These are phyloP conservation scores for Tetramorium parvispinum DNA, from an alignment of 1,140 invertebrate species.

Conservation along the genomic window DNA sequence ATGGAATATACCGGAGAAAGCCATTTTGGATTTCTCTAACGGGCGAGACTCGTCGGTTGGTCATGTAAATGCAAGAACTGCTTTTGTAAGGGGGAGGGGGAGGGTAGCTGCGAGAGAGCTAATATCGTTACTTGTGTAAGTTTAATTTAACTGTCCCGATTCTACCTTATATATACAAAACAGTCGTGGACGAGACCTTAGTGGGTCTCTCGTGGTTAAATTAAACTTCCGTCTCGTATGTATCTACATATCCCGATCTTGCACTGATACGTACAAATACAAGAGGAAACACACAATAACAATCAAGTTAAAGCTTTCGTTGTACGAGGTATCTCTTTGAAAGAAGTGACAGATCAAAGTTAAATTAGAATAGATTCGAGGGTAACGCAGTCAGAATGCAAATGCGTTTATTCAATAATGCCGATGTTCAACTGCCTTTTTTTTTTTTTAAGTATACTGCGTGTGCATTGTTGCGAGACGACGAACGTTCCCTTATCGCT, in stretches of 20 bases:
- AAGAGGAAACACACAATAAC: slow-evolving; percentile 51
- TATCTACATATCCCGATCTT: slow-evolving; percentile 43
- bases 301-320: slow-evolving; percentile 13
- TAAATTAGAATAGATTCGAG: background rate
- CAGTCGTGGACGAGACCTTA: slow-evolving; percentile 48
- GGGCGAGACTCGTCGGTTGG: slow-evolving; percentile 43
- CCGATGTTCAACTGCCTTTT: background rate
- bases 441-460: background rate
- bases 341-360: slow-evolving; percentile 7
- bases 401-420: slow-evolving; percentile 32
- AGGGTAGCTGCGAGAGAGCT: slow-evolving; percentile 30
- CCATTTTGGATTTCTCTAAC: slow-evolving; percentile 59
- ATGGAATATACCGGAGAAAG: slow-evolving; percentile 57
- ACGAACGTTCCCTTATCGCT: slow-evolving; percentile 46
- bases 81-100: slow-evolving; percentile 33
- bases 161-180: slow-evolving; percentile 56
- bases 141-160: slow-evolving; percentile 58
- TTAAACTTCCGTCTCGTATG: slow-evolving; percentile 49
- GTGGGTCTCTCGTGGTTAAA: slow-evolving; percentile 45
- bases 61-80: slow-evolving; percentile 61
- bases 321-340: background rate
- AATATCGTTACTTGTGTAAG: slow-evolving; percentile 61
- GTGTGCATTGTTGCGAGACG: background rate
- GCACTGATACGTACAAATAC: slow-evolving; percentile 47
- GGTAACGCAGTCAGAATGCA: background rate